Evolutionary conservation across 2,113 vertebrate genomes (phyloP).

Genomic region (Fregata magnificens): DNA sequence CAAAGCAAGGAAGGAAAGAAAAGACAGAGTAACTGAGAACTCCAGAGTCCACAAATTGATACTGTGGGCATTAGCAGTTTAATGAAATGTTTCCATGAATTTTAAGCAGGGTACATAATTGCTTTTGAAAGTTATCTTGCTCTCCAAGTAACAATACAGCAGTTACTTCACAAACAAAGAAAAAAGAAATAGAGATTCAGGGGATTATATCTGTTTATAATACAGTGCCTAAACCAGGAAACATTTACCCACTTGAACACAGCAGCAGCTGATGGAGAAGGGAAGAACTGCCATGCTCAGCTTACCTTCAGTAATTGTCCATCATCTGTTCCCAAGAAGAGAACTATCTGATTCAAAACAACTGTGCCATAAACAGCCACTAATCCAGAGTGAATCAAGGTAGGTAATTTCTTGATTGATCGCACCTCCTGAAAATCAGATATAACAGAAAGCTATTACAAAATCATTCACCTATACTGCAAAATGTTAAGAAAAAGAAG

Average conservation of each 20-base stretch:
- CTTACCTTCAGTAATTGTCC: slow-evolving; percentile 91
- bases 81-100: not conserved
- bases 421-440: slow-evolving; percentile 51
- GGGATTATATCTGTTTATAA: not conserved
- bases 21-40: not conserved
- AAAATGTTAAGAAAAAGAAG: not conserved
- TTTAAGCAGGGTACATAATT: not conserved
- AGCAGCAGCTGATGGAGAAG: not conserved
- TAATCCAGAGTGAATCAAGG: slow-evolving; percentile 77
- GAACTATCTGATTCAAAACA: slow-evolving; percentile 76
- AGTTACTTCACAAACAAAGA: not conserved
- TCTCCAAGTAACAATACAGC: not conserved
- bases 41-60: not conserved
- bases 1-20: not conserved
- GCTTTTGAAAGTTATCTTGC: not conserved
- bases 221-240: not conserved
- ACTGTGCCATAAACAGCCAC: slow-evolving; percentile 83
- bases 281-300: not conserved
- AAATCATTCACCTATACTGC: not conserved
- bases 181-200: not conserved
- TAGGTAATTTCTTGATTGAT: slow-evolving; percentile 69
- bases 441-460: slow-evolving; percentile 29
- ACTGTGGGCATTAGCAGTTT: not conserved
- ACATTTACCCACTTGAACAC: not conserved
- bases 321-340: slow-evolving; percentile 86